A percentile compares a stretch with the other conserved stretches of the same genome.
These are phyloP conservation scores for Entomobrya proxima DNA, from an alignment of 2,888 invertebrate species.

Conservation along the genomic window DNA sequence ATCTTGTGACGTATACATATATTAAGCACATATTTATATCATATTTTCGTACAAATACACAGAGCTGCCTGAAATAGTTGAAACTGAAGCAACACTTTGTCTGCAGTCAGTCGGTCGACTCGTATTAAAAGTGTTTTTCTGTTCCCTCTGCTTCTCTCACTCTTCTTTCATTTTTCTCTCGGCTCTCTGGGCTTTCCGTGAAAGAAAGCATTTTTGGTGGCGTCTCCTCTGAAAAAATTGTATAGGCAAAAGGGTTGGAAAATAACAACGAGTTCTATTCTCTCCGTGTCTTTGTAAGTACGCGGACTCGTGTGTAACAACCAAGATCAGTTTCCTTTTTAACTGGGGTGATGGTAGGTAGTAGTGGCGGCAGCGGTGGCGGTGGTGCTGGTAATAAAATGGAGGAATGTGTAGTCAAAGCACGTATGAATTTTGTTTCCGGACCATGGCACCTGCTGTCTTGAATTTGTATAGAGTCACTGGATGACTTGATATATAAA, in stretches of 20 bases:
- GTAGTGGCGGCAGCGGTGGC: neutral
- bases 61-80: slow-evolving; percentile 1
- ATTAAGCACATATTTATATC: neutral
- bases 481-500: slow-evolving; percentile 66
- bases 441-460: slow-evolving; percentile 75
- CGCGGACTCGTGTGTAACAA: neutral
- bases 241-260: slow-evolving; percentile 44
- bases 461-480: slow-evolving; percentile 71
- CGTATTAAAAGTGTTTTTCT: slow-evolving; percentile 51
- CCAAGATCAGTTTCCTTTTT: slow-evolving; percentile 42
- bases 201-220: slow-evolving; percentile 31
- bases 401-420: slow-evolving; percentile 72
- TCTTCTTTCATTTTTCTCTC: slow-evolving; percentile 21
- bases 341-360: neutral
- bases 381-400: slow-evolving; percentile 66
- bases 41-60: neutral
- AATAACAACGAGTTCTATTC: slow-evolving; percentile 47
- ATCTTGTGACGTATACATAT: too few species aligned
- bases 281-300: neutral
- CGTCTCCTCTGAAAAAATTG: neutral
- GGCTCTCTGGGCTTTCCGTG: neutral
- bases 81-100: slow-evolving; percentile 62
- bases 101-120: slow-evolving; percentile 43
- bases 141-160: slow-evolving; percentile 23
- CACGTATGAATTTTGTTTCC: slow-evolving; percentile 76